Evolutionary conservation across 2,888 invertebrate species (phyloP).

Genomic region (Subacronicta megacephala): DNA sequence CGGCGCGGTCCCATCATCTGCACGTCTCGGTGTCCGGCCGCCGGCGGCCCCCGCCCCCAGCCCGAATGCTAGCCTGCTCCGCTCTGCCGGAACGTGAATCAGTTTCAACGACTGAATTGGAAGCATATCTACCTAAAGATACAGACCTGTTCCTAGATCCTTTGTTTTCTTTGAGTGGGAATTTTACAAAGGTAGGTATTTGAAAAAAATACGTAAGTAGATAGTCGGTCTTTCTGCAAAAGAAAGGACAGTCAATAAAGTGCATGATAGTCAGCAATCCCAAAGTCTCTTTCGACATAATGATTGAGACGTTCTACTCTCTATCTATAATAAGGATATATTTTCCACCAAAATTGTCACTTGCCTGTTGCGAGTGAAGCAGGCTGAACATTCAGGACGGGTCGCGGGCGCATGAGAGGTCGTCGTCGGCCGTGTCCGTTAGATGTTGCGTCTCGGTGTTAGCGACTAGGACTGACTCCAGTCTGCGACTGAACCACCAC

Average conservation of each 20-base stretch:
- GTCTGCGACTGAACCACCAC: constrained; percentile 75
- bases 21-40: constrained; percentile 80
- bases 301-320: no score
- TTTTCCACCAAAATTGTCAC: not conserved
- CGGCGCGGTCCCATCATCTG: constrained; percentile 85
- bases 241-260: not conserved
- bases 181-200: no score
- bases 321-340: not conserved
- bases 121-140: not conserved
- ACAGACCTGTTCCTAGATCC: not conserved
- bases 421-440: constrained; percentile 81
- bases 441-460: constrained; percentile 88
- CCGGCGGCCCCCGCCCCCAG: constrained; percentile 61
- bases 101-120: not conserved
- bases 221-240: not conserved
- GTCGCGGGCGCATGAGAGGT: constrained; percentile 72
- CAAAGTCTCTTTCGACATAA: no score
- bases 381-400: constrained; percentile 66
- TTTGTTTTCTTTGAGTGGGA: no score
- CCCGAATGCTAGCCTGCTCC: constrained; percentile 56
- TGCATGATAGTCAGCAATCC: not conserved
- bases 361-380: constrained; percentile 25
- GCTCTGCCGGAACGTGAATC: constrained; percentile 13
- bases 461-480: constrained; percentile 78
- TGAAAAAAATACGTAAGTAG: no score